Base-by-base conservation (phyloP, 2,888 invertebrate genomes). In the Drosophila pseudotalamancana region DNA sequence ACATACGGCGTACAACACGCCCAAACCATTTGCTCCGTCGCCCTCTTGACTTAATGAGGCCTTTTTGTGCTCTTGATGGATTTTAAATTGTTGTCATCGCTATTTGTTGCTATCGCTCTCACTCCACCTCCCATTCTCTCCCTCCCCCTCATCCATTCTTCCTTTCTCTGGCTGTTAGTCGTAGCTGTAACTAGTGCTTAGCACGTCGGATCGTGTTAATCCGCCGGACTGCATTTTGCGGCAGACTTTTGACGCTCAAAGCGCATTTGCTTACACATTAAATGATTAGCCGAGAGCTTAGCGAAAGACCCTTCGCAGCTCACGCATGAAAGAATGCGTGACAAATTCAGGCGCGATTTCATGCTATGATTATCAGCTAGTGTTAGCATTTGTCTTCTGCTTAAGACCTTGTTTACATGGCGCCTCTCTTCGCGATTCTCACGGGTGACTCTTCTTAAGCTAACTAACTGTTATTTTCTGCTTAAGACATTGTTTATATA, bases 41-140 rank as follows among this genome's bases (percentile, higher is more conserved):
- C 86, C 88, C 88, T 87, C 88, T 88, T 88, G 88, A 87, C 83
- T 87, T 88, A 87, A 88, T 88, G 87, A 88, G 88, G 81, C 82
- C 81, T 87, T 85, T 82, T 82, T 84, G 79, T 82, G 79, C 84
- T 81, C 82, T 87, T 88, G 88, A 88, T 88, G 86, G 88, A 88
- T 88, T 88, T 88, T 88, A 86, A 88, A 88, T 88, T 88, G 88
- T 86, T 88, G 88, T 88, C 86, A 88, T 87, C 75, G 62, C 70
- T 75, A 79, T 81, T 81, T 81, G 82, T 31, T 40, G 56, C 12
- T 25, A 27, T 21, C 23, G 12, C 6, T 25, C 12, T 12, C 12
- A 6, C 3, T n/a, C 34, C 14, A 5, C 34, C 3, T 3, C 11
- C 39, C 18, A 1, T 27, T 19, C 37, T 6, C 12, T n/a, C 16